phyloP scores from a whole-genome alignment of 2,113 vertebrate genomes.

The Sceloporus tristichus region DNA sequence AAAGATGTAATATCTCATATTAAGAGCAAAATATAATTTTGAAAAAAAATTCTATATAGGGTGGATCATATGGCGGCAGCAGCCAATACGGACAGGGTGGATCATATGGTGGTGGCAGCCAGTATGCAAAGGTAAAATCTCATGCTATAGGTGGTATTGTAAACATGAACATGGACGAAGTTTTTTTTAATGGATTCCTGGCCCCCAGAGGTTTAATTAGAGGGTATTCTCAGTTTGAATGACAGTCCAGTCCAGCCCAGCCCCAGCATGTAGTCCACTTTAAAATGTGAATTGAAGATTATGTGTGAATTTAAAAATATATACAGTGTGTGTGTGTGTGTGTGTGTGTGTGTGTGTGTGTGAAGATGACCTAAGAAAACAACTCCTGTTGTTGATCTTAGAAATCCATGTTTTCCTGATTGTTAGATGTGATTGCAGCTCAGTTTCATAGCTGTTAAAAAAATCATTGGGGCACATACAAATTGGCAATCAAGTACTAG shows the following conservation, averaged over 20 bases:
- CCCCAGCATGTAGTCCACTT: background rate
- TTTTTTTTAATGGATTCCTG: too few species aligned
- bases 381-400: background rate
- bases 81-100: background rate
- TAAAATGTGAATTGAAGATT: background rate
- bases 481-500: background rate
- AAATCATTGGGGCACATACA: background rate
- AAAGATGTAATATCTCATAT: too few species aligned
- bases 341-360: background rate
- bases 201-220: too few species aligned
- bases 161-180: too few species aligned
- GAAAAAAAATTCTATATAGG: too few species aligned
- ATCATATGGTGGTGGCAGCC: background rate
- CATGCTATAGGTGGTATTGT: too few species aligned
- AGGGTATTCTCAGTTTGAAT: too few species aligned
- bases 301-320: background rate
- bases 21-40: too few species aligned
- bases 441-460: background rate
- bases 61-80: background rate
- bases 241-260: too few species aligned
- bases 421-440: background rate
- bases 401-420: background rate
- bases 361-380: background rate
- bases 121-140: constrained; percentile 14
- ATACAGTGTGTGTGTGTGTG: too few species aligned